Evolutionary conservation across 1,140 invertebrate species (phyloP), one percentile per base, ranked within the genome.

Genomic region (Heliconius hermathena): DNA sequence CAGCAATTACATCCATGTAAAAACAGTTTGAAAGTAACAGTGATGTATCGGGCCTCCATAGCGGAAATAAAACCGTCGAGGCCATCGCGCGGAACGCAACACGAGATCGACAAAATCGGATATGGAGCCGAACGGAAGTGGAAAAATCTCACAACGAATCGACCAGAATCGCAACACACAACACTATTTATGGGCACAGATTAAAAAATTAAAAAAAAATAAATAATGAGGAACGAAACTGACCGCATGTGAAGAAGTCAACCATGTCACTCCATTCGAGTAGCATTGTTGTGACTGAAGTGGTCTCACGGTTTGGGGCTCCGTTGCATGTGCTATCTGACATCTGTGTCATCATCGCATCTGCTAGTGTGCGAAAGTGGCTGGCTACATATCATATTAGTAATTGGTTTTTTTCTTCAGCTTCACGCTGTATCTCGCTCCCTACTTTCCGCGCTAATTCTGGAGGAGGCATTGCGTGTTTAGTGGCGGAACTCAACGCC

Each of bases 201-300:
- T 46, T 4, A 36, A 46, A 46, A 46, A 41, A 16, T 46, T 11
- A 11, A 41, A 41, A 46, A 46, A 74, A 49, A 79, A 79, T 73
- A 57, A 82, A 76, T 36, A 36, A 36, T 36, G 33, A 75, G 82
- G 82, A 79, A 79, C 52, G 57, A 81, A 84, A 88, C 84, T 78
- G 80, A 85, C 82, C 84, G 73, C 83, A 83, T 77, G 81, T 83
- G 73, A 85, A 83, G 74, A 82, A 83, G 54, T 81, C 82, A 49
- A 93, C 85, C 90, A 92, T 92, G 91, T 94, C 92, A 88, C 88
- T 89, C 89, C 91, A 91, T 90, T 92, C 88, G 89, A 92, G 90
- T 89, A 90, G 90, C 90, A 92, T 93, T 85, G 82, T 91, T 89
- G 87, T 87, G 87, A 93, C 92, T 93, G 91, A 92, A 81, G 78